Conservation (phyloP, 2,888 invertebrate genomes). For the Cosmopolites sordidus region DNA sequence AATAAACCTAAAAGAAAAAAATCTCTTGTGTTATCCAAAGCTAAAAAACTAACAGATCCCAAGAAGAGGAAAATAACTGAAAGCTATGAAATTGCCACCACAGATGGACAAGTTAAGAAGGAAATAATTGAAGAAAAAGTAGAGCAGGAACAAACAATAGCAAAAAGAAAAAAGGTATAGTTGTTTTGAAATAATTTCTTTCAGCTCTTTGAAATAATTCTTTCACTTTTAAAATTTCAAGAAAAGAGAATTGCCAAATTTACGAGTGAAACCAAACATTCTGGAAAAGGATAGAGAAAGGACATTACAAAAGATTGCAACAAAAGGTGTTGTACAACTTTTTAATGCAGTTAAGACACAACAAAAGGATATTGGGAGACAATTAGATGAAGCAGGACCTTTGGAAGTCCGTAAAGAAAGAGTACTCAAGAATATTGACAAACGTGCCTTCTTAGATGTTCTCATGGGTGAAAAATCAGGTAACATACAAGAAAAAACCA, state of each 20-base stretch:
- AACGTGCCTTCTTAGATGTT: conserved; percentile 71
- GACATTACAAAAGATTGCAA: conserved; percentile 75
- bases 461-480: conserved; percentile 60
- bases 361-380: conserved; percentile 70
- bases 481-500: conserved; percentile 48
- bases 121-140: conserved; percentile 44
- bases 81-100: conserved; percentile 62
- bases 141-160: conserved; percentile 43
- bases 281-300: conserved; percentile 74
- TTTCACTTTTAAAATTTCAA: conserved; percentile 42
- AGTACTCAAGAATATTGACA: conserved; percentile 69
- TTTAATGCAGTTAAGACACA: conserved; percentile 88
- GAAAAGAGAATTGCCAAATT: conserved; percentile 60
- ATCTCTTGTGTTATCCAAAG: conserved; percentile 71
- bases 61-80: conserved; percentile 48
- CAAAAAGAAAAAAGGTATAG: conserved; percentile 40
- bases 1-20: conserved; percentile 73
- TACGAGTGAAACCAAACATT: conserved; percentile 71
- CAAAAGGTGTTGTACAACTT: conserved; percentile 87
- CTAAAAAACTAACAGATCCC: conserved; percentile 64
- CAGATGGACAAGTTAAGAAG: conserved; percentile 52
- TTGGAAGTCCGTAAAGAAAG: conserved; percentile 75
- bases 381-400: conserved; percentile 67
- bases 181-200: too few relatives aligned
- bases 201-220: conserved; percentile 4